Evolutionary conservation across 2,113 vertebrate species (phyloP).

Genomic region (Tapirus terrestris): DNA sequence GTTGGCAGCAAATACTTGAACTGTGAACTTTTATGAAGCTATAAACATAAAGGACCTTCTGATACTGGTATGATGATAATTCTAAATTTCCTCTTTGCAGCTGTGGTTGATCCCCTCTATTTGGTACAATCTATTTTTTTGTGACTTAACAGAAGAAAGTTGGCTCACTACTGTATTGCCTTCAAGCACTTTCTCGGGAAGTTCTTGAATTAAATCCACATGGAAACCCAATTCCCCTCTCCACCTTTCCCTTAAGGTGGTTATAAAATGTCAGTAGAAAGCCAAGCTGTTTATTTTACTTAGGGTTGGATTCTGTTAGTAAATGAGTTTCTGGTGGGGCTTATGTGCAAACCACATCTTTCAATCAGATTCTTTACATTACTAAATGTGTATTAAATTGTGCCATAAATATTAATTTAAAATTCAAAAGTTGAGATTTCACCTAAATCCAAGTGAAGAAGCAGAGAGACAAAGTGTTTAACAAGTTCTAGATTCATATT

Average conservation of each 20-base stretch:
- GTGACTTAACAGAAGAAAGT: slow-evolving; percentile 85
- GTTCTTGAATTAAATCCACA: slow-evolving; percentile 89
- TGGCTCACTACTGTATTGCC: slow-evolving; percentile 86
- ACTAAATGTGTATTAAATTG: slow-evolving; percentile 83
- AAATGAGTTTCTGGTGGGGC: slow-evolving; percentile 84
- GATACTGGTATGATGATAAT: slow-evolving; percentile 89
- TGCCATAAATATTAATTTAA: slow-evolving; percentile 84
- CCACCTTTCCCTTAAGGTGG: slow-evolving; percentile 86
- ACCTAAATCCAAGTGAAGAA: slow-evolving; percentile 54
- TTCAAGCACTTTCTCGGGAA: slow-evolving; percentile 84
- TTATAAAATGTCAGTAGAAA: slow-evolving; percentile 87
- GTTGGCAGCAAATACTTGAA: slow-evolving; percentile 85
- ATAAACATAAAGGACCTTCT: slow-evolving; percentile 90
- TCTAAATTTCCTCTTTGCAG: slow-evolving; percentile 91
- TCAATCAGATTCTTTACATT: slow-evolving; percentile 81
- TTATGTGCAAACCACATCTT: slow-evolving; percentile 82
- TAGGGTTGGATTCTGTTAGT: slow-evolving; percentile 85
- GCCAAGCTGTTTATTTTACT: slow-evolving; percentile 88
- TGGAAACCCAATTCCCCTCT: slow-evolving; percentile 82
- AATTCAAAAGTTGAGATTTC: slow-evolving; percentile 78
- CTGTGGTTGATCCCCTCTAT: slow-evolving; percentile 87
- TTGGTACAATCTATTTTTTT: slow-evolving; percentile 81
- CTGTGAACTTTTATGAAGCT: slow-evolving; percentile 89
- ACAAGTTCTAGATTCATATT: slow-evolving; percentile 62
- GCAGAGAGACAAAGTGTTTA: slow-evolving; percentile 49